A percentile compares a stretch with the other conserved stretches of the same genome.
Evolutionary conservation across 2,113 vertebrate species (phyloP).

Genomic region (Erinaceus europaeus): DNA sequence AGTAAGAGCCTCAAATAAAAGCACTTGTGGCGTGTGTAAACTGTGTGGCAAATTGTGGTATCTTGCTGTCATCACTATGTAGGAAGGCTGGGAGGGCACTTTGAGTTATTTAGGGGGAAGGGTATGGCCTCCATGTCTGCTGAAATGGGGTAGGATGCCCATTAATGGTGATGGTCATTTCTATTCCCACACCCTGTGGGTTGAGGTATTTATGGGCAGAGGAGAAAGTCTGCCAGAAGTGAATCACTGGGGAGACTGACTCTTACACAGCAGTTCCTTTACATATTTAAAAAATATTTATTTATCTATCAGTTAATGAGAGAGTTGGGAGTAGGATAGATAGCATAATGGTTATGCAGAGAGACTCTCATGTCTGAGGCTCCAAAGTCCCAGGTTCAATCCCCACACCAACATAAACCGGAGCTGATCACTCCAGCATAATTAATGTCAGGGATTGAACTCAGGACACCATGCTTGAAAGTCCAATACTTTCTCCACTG

Average conservation of each 20-base stretch:
- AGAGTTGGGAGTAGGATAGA: too few relatives aligned
- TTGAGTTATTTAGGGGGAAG: background rate
- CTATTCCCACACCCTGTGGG: background rate
- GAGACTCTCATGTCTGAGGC: too few relatives aligned
- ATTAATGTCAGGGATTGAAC: too few relatives aligned
- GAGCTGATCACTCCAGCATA: too few relatives aligned
- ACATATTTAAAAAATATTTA: too few relatives aligned
- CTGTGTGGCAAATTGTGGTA: too few relatives aligned
- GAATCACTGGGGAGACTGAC: background rate
- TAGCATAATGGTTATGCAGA: too few relatives aligned
- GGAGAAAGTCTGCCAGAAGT: background rate
- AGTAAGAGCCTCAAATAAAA: background rate
- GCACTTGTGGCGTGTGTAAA: background rate
- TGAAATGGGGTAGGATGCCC: background rate
- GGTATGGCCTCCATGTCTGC: background rate
- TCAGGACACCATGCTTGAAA: too few relatives aligned
- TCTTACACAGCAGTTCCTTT: background rate
- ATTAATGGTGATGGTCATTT: background rate
- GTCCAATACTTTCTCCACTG: too few relatives aligned
- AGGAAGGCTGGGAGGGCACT: fast-evolving
- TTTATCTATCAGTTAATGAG: too few relatives aligned
- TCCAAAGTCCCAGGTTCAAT: too few relatives aligned
- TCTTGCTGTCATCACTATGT: background rate
- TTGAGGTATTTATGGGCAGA: background rate
- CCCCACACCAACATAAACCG: too few relatives aligned